phyloP scores from a whole-genome alignment of 1,140 invertebrate species.

The Lepidurus couesii region DNA sequence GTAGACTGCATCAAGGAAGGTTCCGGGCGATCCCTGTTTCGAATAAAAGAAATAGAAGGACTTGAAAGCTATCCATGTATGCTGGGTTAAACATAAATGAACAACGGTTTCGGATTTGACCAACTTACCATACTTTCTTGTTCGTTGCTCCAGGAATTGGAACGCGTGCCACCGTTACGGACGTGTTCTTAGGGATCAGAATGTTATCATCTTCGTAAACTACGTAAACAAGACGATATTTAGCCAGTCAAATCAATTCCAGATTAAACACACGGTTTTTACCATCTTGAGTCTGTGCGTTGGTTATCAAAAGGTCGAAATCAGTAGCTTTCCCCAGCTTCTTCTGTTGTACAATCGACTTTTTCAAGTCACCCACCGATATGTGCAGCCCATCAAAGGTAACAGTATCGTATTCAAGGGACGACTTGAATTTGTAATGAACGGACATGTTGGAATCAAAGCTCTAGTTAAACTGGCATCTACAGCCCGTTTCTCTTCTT shows the following conservation, averaged over 20 bases:
- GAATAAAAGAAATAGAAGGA: slow-evolving; percentile 31
- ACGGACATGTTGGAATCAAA: slow-evolving; percentile 67
- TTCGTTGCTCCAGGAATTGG: slow-evolving; percentile 57
- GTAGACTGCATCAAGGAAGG: slow-evolving; percentile 31
- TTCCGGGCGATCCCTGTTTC: slow-evolving; percentile 40
- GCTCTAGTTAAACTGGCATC: not conserved
- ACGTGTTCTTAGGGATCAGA: slow-evolving; percentile 94
- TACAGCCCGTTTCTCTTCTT: not conserved
- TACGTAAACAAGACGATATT: slow-evolving; percentile 50
- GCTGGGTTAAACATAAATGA: not conserved
- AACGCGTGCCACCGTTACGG: slow-evolving; percentile 87
- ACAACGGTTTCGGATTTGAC: not conserved
- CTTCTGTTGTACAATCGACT: slow-evolving; percentile 90
- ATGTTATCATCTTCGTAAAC: slow-evolving; percentile 84
- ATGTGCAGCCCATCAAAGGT: slow-evolving; percentile 96
- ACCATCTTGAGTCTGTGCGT: slow-evolving; percentile 97
- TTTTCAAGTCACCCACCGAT: slow-evolving; percentile 88
- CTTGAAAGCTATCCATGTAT: not conserved
- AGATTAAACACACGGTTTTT: slow-evolving; percentile 39
- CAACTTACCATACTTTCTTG: slow-evolving; percentile 54
- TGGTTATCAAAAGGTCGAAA: slow-evolving; percentile 92
- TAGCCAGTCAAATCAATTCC: not conserved
- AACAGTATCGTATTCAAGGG: slow-evolving; percentile 88
- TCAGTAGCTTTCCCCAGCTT: slow-evolving; percentile 86
- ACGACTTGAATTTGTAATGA: slow-evolving; percentile 97